Evolutionary conservation across 2,888 invertebrate species (phyloP).

Genomic region (Neuroscelio doddi): DNA sequence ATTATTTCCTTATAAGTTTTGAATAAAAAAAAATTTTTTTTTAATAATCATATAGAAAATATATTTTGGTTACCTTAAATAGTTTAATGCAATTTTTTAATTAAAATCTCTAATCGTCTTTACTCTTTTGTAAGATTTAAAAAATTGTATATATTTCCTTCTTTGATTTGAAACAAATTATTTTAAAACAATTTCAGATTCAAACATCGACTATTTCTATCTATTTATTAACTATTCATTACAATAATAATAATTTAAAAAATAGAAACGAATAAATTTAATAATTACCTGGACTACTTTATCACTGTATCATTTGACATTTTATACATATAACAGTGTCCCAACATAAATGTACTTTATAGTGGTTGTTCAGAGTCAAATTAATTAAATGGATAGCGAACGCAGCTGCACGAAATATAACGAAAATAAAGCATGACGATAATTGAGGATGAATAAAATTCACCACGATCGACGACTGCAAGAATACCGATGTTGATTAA

Average conservation of each 20-base stretch:
- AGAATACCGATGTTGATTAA: slow-evolving; percentile 23
- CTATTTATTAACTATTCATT: too few relatives aligned
- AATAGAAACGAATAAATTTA: background rate
- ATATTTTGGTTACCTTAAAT: background rate
- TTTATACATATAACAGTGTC: slow-evolving; percentile 17
- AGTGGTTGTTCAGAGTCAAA: slow-evolving; percentile 30
- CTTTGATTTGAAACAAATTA: too few relatives aligned
- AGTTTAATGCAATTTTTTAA: background rate
- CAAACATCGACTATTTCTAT: too few relatives aligned
- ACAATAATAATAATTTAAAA: background rate
- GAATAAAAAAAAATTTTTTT: background rate
- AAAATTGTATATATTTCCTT: too few relatives aligned
- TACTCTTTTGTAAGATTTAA: too few relatives aligned
- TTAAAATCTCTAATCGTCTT: too few relatives aligned
- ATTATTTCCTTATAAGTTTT: background rate
- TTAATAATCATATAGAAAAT: background rate
- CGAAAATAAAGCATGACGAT: slow-evolving; percentile 32
- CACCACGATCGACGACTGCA: slow-evolving; percentile 12
- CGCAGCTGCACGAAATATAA: slow-evolving; percentile 32
- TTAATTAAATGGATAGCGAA: slow-evolving; percentile 29
- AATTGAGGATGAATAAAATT: slow-evolving; percentile 21
- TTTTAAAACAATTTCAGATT: too few relatives aligned
- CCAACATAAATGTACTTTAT: slow-evolving; percentile 35
- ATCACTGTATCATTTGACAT: slow-evolving; percentile 12
- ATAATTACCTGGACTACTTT: background rate